Evolutionary conservation across 2,888 invertebrate genomes (phyloP).

Genomic region (Octodonta nipae): DNA sequence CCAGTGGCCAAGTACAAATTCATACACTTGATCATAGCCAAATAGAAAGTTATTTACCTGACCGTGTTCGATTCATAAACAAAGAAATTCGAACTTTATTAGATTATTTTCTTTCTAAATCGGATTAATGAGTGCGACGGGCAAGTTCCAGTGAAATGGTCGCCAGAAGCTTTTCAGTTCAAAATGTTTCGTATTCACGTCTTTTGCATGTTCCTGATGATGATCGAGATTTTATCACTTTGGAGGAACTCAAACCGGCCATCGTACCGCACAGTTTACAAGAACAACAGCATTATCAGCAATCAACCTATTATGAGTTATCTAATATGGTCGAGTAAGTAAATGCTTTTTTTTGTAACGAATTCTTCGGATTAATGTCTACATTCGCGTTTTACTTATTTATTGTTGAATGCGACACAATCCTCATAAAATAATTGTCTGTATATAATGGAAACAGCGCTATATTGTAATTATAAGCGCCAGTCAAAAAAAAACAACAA

Average conservation of each 20-base stretch:
- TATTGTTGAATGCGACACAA: no score
- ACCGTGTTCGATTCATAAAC: neutral
- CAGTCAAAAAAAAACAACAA: no score
- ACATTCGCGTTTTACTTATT: no score
- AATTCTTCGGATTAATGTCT: no score
- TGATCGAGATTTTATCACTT: conserved; percentile 32
- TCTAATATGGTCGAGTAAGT: conserved; percentile 34
- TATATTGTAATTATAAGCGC: no score
- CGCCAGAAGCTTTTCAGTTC: conserved; percentile 32
- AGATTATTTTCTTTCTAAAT: conserved; percentile 1
- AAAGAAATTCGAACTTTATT: neutral
- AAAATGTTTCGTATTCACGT: conserved; percentile 33
- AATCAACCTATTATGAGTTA: conserved; percentile 31
- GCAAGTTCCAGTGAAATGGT: conserved; percentile 24
- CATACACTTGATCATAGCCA: conserved; percentile 3
- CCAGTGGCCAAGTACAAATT: conserved; percentile 12
- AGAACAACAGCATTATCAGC: conserved; percentile 17
- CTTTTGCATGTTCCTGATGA: conserved; percentile 33
- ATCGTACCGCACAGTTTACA: conserved; percentile 5
- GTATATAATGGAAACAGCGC: no score
- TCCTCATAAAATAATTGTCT: no score
- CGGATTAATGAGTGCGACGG: neutral
- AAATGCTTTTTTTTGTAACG: no score
- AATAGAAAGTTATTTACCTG: neutral
- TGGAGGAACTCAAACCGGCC: conserved; percentile 33